Conservation (phyloP, 2,113 vertebrate genomes). For the Antechinus flavipes region DNA sequence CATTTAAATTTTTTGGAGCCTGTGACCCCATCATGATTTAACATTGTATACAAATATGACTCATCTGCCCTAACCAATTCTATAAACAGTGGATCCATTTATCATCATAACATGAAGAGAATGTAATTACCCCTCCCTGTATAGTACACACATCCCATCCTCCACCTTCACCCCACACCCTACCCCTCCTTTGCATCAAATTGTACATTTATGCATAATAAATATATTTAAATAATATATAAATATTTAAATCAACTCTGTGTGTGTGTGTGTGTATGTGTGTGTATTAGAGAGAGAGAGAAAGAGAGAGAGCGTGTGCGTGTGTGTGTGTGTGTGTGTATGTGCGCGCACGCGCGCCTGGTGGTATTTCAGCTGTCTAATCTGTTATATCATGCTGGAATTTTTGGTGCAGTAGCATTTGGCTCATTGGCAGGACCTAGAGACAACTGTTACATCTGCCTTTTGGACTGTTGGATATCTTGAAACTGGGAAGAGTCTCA, state of each 20-base stretch:
- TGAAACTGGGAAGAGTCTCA: constrained; percentile 63
- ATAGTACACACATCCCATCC: background rate
- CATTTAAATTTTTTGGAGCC: constrained; percentile 21
- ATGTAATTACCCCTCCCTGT: constrained; percentile 74
- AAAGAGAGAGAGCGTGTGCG: too few species aligned
- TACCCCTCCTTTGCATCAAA: constrained; percentile 48
- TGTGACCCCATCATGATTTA: constrained; percentile 13
- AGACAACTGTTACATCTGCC: constrained; percentile 74
- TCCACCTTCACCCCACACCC: background rate
- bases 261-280: too few species aligned
- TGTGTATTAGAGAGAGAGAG: too few species aligned
- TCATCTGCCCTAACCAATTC: constrained; percentile 72
- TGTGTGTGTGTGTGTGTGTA: too few species aligned
- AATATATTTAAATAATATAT: too few species aligned
- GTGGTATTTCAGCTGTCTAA: constrained; percentile 69
- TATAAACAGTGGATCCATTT: constrained; percentile 73
- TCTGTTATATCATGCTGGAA: constrained; percentile 52
- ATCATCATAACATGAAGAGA: constrained; percentile 80
- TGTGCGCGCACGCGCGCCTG: background rate
- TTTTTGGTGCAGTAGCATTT: constrained; percentile 71
- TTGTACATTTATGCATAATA: constrained; percentile 66
- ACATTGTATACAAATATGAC: constrained; percentile 54
- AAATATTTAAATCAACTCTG: too few species aligned
- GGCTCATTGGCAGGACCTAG: constrained; percentile 69
- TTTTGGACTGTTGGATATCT: constrained; percentile 62